A percentile compares a stretch with the other conserved stretches of the same genome.
Evolutionary conservation across 2,888 invertebrate species (phyloP).

Genomic region (Caenorhabditis zanzibari): DNA sequence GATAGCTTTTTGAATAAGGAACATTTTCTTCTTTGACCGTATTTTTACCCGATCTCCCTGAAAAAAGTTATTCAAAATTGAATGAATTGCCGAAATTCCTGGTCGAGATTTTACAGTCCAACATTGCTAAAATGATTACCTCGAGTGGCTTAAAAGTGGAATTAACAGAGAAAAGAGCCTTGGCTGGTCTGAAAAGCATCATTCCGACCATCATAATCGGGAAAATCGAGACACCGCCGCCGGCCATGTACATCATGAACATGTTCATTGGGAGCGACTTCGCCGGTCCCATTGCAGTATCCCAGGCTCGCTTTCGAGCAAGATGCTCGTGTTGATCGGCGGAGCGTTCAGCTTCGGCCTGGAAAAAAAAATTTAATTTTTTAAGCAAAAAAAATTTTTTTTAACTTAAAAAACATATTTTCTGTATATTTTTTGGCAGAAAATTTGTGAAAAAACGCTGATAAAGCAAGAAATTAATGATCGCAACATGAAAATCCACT

Average conservation of each 20-base stretch:
- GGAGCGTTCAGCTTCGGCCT: conserved; percentile 68
- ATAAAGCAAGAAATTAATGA: too few relatives aligned
- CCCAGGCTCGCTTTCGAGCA: conserved; percentile 83
- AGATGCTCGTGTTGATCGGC: conserved; percentile 82
- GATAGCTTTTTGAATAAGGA: too few relatives aligned
- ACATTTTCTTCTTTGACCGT: too few relatives aligned
- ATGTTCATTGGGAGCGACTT: conserved; percentile 90
- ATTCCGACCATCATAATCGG: conserved; percentile 99
- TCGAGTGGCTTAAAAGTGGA: conserved; percentile 84
- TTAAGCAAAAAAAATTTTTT: not conserved
- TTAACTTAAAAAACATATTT: too few relatives aligned
- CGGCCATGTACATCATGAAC: conserved; percentile 99
- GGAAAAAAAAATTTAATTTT: conserved; percentile 16
- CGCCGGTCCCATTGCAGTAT: conserved; percentile 82
- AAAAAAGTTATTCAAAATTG: too few relatives aligned
- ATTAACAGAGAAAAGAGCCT: conserved; percentile 92
- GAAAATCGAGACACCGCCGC: conserved; percentile 90
- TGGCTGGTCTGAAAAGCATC: conserved; percentile 96
- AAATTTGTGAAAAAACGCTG: too few relatives aligned
- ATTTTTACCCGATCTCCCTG: too few relatives aligned
- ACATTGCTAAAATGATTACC: conserved; percentile 27
- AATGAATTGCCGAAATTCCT: too few relatives aligned
- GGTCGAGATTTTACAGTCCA: too few relatives aligned
- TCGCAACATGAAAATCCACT: not conserved
- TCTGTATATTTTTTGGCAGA: too few relatives aligned